Percentiles rank a stretch among this genome's conserved stretches.
Conservation (phyloP, 2,888 invertebrate genomes). For the Xylota segnis region DNA sequence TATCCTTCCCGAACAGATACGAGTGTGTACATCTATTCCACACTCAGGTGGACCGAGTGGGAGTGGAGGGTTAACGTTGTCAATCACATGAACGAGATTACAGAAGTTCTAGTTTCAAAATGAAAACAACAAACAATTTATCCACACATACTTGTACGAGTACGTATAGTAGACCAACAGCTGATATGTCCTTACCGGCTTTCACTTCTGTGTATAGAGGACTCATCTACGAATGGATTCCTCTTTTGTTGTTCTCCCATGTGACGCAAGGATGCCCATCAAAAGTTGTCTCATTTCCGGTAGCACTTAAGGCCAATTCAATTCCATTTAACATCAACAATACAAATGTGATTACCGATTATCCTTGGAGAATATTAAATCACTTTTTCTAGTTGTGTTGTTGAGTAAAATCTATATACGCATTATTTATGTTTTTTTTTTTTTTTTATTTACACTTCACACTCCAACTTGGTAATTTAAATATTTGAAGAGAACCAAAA, state of each 20-base stretch:
- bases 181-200: conserved; percentile 46
- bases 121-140: conserved; percentile 16
- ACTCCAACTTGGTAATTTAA: conserved; percentile 12
- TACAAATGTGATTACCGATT: conserved; percentile 69
- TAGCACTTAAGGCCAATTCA: conserved; percentile 60
- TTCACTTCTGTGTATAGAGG: no score
- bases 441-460: conserved; percentile 12
- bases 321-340: conserved; percentile 61
- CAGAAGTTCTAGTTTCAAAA: conserved; percentile 16
- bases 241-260: conserved; percentile 56
- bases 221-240: conserved; percentile 38
- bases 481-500: conserved; percentile 1
- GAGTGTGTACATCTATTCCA: conserved; percentile 32
- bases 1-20: background rate
- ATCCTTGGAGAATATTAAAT: conserved; percentile 49
- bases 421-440: background rate
- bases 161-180: background rate
- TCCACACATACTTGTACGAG: background rate
- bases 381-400: conserved; percentile 17
- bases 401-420: background rate
- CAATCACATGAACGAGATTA: conserved; percentile 45
- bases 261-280: conserved; percentile 57
- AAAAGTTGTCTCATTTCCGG: conserved; percentile 63
- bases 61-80: conserved; percentile 10
- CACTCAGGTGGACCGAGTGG: conserved; percentile 33